A percentile compares a stretch with the other conserved stretches of the same genome.
These are phyloP conservation scores for Delichon dasypus DNA, from an alignment of 2,797 vertebrate species.

Conservation along the genomic window DNA sequence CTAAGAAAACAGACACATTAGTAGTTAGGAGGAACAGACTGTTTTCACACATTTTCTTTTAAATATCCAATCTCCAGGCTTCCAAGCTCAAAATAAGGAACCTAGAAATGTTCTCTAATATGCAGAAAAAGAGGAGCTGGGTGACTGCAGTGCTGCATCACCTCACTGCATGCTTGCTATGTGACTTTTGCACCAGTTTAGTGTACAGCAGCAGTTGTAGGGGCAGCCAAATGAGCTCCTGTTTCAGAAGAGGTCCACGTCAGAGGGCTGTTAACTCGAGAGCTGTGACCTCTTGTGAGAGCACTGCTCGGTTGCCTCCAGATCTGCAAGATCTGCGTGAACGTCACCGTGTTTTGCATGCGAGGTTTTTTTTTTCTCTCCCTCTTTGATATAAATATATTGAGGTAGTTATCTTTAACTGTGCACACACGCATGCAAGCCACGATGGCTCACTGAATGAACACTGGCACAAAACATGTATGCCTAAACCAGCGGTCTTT, in stretches of 20 bases:
- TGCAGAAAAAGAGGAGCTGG: not conserved
- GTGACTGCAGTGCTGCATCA: not conserved
- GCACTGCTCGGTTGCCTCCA: accelerated
- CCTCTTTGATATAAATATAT: slow-evolving; percentile 33
- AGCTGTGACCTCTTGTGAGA: not conserved
- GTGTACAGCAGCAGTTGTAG: not conserved
- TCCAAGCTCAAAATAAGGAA: not conserved
- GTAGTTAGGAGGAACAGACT: not conserved
- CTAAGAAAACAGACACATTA: not conserved
- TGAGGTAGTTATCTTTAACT: slow-evolving; percentile 6
- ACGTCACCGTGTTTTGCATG: slow-evolving; percentile 10
- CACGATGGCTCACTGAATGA: not conserved
- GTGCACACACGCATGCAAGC: not conserved
- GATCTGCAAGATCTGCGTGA: not conserved
- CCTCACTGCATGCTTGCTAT: accelerated
- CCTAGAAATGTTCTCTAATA: not conserved
- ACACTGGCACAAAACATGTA: not conserved
- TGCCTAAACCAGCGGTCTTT: not conserved
- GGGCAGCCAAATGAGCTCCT: not conserved
- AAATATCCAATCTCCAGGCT: not conserved
- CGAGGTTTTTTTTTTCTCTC: not conserved
- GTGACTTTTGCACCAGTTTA: not conserved
- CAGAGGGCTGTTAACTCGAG: not conserved
- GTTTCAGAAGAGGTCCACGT: not conserved
- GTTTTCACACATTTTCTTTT: not conserved